A percentile compares a stretch with the other conserved stretches of the same genome.
These are phyloP conservation scores for Leptocoma aspasia DNA, from an alignment of 2,113 vertebrate species.

Conservation along the genomic window DNA sequence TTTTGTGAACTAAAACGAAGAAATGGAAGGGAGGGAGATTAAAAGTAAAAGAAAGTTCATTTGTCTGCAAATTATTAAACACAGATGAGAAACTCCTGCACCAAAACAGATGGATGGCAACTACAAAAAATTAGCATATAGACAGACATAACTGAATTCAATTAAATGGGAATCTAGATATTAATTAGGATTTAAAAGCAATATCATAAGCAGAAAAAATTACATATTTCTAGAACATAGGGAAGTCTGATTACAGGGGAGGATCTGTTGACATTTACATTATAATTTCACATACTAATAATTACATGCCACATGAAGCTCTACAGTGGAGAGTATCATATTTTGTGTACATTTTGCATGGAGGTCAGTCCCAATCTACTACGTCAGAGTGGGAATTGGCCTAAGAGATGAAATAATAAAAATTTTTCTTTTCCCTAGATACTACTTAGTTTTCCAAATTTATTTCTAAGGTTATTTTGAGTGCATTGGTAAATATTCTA, in stretches of 20 bases:
- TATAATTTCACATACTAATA: neutral
- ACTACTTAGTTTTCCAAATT: neutral
- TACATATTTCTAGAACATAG: neutral
- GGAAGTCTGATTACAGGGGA: neutral
- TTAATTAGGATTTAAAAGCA: constrained; percentile 59
- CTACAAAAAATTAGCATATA: constrained; percentile 52
- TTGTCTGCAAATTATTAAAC: constrained; percentile 44
- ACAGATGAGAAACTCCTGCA: constrained; percentile 12
- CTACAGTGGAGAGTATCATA: neutral
- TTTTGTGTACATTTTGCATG: neutral
- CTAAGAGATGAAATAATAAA: neutral
- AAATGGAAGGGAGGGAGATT: neutral
- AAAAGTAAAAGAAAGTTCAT: neutral
- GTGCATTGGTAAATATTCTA: neutral
- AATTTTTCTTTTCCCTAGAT: neutral
- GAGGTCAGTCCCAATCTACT: neutral
- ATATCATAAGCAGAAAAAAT: constrained; percentile 4
- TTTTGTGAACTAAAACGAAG: neutral
- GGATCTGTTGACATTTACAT: neutral
- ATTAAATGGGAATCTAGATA: constrained; percentile 49
- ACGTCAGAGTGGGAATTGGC: neutral
- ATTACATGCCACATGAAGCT: neutral
- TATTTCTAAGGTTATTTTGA: neutral
- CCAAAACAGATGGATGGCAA: constrained; percentile 35
- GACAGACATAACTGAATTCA: constrained; percentile 28